Evolutionary conservation across 2,888 invertebrate genomes (phyloP), one percentile per base, ranked within the genome.

Genomic region (Eupithecia tripunctaria): DNA sequence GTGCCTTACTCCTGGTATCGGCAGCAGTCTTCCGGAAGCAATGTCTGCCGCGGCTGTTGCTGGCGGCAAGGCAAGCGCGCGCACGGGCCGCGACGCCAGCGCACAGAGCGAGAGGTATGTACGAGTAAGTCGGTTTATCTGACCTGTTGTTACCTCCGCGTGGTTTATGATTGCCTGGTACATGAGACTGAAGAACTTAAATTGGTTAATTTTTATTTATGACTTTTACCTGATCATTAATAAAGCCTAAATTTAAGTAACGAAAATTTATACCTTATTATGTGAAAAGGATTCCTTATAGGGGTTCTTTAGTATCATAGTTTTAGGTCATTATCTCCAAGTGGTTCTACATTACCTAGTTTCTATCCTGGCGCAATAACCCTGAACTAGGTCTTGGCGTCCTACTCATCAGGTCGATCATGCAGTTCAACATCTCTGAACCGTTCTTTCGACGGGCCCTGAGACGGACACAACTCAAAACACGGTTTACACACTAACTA

Each of bases 1-100:
- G 94, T 15, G 88, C 94, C 65, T 86, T 96, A 65, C 81, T 95
- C 73, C 86, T 95, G 64, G 80, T 95, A 69, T 94, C 95, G 0
- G 87, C 89, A 15, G 87, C 89, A 0, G 94, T 94, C 65, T 89
- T 96, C 77, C 95, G 96, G 84, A 91, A 95, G 4, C 90, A 92
- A 67, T 93, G 89, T 84, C 89, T 91, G 72, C 92, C 93, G 76
- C 81, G 91, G 0, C 84, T 93, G 75, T 81, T 92, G 83, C 88
- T 93, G 2, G 91, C 92, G 2, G 91, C 88, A 1, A 66, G 94
- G 0, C 91, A 92, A 36, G 91, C 90, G 2, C 78, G 90, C 8
- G 94, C 92, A 0, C 71, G 92, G 0, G 86, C 90, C 1, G 86
- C 86, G 79, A 89, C 91, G 1, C 86, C 89, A 21, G 90, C 91